These are phyloP conservation scores for Synergus gifuensis DNA, from an alignment of 2,888 invertebrate species.

Conservation along the genomic window DNA sequence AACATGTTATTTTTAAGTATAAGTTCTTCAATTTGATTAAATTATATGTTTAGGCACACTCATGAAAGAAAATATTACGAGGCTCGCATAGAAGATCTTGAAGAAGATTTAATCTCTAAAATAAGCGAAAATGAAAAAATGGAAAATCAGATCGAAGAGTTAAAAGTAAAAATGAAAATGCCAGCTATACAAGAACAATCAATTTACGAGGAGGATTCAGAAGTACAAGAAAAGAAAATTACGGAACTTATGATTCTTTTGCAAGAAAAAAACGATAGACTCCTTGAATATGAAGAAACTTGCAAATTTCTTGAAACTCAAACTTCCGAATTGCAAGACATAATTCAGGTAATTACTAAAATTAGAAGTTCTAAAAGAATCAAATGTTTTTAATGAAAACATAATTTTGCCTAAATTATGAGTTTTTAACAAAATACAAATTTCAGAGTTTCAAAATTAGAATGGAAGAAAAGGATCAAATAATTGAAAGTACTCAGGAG, in stretches of 20 bases:
- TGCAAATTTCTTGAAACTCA: constrained; percentile 29
- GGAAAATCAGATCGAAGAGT: constrained; percentile 19
- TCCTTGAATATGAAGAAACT: constrained; percentile 40
- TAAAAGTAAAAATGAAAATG: constrained; percentile 43
- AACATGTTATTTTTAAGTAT: too few species aligned
- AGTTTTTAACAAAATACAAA: background rate
- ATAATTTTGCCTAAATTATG: background rate
- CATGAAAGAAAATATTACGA: constrained; percentile 41
- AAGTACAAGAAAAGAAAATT: constrained; percentile 37
- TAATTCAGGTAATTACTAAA: constrained; percentile 35
- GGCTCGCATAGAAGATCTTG: constrained; percentile 44
- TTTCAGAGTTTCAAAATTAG: constrained; percentile 53
- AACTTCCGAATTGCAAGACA: constrained; percentile 34
- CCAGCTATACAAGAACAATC: constrained; percentile 25
- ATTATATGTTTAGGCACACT: constrained; percentile 32
- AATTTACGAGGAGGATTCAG: background rate
- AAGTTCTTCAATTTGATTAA: too few species aligned
- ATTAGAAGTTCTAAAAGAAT: background rate
- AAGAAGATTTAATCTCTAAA: constrained; percentile 16
- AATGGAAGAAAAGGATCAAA: constrained; percentile 56
- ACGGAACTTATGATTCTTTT: constrained; percentile 39
- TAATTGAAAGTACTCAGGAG: constrained; percentile 61
- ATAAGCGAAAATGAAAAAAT: constrained; percentile 3
- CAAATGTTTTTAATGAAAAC: too few species aligned
- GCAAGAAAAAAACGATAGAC: constrained; percentile 40